phyloP scores from a whole-genome alignment of 2,888 invertebrate genomes.

The Pinctada fucata region DNA sequence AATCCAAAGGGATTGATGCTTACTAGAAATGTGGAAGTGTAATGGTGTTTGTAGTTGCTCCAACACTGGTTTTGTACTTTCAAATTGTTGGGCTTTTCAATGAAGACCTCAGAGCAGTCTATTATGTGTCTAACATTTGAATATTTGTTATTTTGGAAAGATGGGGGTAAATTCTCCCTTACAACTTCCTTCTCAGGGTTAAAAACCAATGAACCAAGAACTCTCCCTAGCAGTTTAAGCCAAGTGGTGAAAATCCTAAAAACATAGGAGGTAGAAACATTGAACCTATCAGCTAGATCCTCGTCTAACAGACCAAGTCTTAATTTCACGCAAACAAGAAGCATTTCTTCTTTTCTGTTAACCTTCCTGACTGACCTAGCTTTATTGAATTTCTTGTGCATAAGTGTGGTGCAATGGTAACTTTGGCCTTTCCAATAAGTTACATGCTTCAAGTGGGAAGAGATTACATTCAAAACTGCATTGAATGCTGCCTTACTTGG shows the following conservation, averaged over 20 bases:
- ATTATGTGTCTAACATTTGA: slow-evolving; percentile 21
- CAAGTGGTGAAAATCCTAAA: slow-evolving; percentile 22
- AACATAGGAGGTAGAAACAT: slow-evolving; percentile 12
- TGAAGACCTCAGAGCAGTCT: slow-evolving; percentile 29
- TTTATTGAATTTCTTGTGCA: neutral
- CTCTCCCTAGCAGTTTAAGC: slow-evolving; percentile 12
- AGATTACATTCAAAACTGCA: slow-evolving; percentile 7
- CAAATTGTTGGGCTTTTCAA: slow-evolving; percentile 20
- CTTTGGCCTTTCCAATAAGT: slow-evolving; percentile 26
- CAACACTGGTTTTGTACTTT: slow-evolving; percentile 20
- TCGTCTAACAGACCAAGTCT: slow-evolving; percentile 22
- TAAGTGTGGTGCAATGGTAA: neutral
- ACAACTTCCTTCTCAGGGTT: slow-evolving; percentile 21
- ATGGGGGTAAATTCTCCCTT: slow-evolving; percentile 10
- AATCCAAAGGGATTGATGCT: slow-evolving; percentile 35
- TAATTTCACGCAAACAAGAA: slow-evolving; percentile 19
- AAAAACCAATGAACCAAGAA: slow-evolving; percentile 1
- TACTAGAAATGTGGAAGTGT: slow-evolving; percentile 38
- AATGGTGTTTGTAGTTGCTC: slow-evolving; percentile 40
- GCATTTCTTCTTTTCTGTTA: slow-evolving; percentile 11
- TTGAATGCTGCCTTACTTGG: slow-evolving; percentile 9
- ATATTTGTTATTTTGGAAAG: slow-evolving; percentile 19
- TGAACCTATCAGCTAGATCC: slow-evolving; percentile 26
- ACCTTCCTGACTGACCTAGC: slow-evolving; percentile 6
- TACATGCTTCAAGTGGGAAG: neutral